phyloP scores from a whole-genome alignment of 2,113 vertebrate genomes.

The Mormoops blainvillei region DNA sequence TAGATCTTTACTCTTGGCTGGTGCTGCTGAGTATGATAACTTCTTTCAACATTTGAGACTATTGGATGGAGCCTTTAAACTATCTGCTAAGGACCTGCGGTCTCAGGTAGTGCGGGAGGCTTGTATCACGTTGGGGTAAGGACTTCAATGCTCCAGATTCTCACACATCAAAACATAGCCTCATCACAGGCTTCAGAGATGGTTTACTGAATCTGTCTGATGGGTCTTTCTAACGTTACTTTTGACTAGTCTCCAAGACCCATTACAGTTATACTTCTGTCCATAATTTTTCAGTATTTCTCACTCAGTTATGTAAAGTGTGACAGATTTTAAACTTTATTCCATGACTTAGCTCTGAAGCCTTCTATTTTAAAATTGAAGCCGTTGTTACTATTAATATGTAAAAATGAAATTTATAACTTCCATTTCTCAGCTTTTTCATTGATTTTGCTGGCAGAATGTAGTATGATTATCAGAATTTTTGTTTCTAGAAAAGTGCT shows the following conservation, averaged over 20 bases:
- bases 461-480: background rate
- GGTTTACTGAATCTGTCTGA: background rate
- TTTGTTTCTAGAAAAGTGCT: background rate
- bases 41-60: constrained; percentile 96
- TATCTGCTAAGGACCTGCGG: constrained; percentile 95
- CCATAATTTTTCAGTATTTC: background rate
- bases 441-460: background rate
- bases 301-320: background rate
- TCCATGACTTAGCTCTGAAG: constrained; percentile 8
- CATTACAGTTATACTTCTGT: background rate
- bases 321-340: background rate
- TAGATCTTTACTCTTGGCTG: constrained; percentile 92
- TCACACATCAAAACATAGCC: background rate
- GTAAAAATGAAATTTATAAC: background rate
- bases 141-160: background rate
- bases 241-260: background rate
- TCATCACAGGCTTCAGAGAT: background rate
- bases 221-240: background rate
- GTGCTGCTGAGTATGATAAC: constrained; percentile 91
- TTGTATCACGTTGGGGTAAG: constrained; percentile 96
- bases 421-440: background rate
- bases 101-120: constrained; percentile 98
- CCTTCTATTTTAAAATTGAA: background rate
- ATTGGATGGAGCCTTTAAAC: constrained; percentile 92
- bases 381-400: background rate